phyloP scores from a whole-genome alignment of 2,888 invertebrate genomes.

The Hypsopygia costalis region DNA sequence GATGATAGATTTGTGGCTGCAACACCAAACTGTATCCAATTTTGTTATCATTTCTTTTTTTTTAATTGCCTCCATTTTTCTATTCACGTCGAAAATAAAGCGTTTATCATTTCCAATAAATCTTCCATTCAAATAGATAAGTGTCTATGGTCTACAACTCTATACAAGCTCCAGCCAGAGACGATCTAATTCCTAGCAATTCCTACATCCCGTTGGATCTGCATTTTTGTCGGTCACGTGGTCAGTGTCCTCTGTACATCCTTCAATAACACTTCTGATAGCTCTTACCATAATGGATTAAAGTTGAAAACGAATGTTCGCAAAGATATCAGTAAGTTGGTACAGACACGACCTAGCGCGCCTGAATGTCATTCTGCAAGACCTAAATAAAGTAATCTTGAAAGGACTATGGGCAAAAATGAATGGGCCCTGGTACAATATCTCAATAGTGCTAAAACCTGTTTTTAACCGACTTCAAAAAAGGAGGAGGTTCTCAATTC shows the following conservation, averaged over 20 bases:
- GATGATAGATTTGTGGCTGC: no score
- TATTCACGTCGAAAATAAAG: no score
- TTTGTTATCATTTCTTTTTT: no score
- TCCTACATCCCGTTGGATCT: conserved; percentile 6
- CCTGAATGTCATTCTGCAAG: not conserved
- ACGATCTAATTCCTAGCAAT: conserved; percentile 5
- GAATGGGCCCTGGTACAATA: no score
- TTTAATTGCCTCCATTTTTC: no score
- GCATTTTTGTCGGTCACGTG: conserved; percentile 4
- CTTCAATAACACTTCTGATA: not conserved
- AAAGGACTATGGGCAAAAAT: no score
- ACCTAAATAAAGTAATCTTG: no score
- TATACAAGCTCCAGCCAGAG: conserved; percentile 6
- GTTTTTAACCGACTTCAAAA: no score
- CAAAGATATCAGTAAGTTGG: not conserved
- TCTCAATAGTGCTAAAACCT: no score
- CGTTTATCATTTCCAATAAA: no score
- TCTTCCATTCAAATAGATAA: not conserved
- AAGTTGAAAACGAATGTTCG: not conserved
- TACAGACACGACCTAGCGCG: conserved; percentile 1
- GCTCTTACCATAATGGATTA: not conserved
- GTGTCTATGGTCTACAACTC: not conserved
- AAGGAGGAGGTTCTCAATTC: no score
- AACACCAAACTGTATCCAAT: no score
- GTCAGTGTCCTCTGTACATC: not conserved